Evolutionary conservation across 2,113 vertebrate genomes (phyloP), one percentile per base, ranked within the genome.

Genomic region (Chaenogobius annularis): DNA sequence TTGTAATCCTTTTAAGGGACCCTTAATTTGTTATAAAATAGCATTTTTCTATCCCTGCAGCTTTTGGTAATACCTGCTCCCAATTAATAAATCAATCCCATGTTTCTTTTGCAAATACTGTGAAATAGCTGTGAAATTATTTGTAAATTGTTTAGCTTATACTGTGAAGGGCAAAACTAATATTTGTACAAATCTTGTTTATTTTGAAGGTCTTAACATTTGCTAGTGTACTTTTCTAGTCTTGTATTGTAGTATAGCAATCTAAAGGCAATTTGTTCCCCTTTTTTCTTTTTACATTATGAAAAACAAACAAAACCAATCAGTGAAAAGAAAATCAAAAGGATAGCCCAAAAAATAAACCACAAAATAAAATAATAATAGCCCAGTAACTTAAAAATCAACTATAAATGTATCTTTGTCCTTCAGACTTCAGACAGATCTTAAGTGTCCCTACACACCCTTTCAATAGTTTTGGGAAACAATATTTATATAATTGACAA

Each of bases 1-100:
- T 17, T 66, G 69, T 74, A 81, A 83, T 84, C 81, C 80, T 73
- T 66, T 72, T 63, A 63, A 83, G 78, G n/a, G 11, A 19, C 82
- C 81, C 10, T 79, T 47, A 47, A 76, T 83, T 67, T 31, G 64
- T 70, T 48, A 73, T 74, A 72, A 72, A 83, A 44, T 72, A 63
- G 48, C 46, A 44, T 81, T 75, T 77, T 75, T 77, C 48, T 70
- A 50, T 54, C 65, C 62, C 52, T 14, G 43, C 65, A 68, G 63
- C 63, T 71, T 44, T 13, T 70, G 64, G 52, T 86, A 78, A 83
- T 79, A 72, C 73, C 78, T 73, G 75, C 72, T 83, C 40, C 74
- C 70, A 76, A 72, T 63, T 68, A 77, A 71, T 72, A 1, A 85
- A 70, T 72, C 62, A 52, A 37, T 12, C 54, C 64, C 40, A 23